These are phyloP conservation scores for Colistium nudipinnis DNA, from an alignment of 2,113 vertebrate genomes.

Conservation along the genomic window DNA sequence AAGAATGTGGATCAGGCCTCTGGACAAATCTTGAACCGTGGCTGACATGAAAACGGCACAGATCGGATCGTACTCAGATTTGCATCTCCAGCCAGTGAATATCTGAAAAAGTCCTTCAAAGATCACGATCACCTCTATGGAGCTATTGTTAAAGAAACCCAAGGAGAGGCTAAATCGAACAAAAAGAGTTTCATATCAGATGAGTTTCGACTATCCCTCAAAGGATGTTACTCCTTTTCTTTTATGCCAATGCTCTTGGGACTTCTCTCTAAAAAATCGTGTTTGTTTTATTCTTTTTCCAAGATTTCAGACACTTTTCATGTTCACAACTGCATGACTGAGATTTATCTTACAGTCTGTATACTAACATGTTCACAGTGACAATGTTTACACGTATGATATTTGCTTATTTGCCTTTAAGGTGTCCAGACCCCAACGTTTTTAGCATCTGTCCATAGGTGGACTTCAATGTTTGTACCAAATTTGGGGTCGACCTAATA, in stretches of 20 bases:
- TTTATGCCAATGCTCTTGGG: too few relatives aligned
- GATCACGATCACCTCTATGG: slow-evolving; percentile 8
- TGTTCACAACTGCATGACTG: too few relatives aligned
- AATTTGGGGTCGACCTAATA: too few relatives aligned
- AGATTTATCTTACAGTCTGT: too few relatives aligned
- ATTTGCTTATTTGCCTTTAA: too few relatives aligned
- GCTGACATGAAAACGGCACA: slow-evolving; percentile 43
- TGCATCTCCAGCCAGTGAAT: slow-evolving; percentile 54
- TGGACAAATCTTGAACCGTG: slow-evolving; percentile 72
- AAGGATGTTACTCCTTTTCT: too few relatives aligned
- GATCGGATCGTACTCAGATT: slow-evolving; percentile 67
- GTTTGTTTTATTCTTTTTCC: neutral
- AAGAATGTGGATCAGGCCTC: slow-evolving; percentile 48
- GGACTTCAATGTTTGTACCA: too few relatives aligned
- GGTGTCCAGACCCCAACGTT: too few relatives aligned
- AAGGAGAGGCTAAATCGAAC: slow-evolving; percentile 1
- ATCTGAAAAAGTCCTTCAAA: slow-evolving; percentile 44
- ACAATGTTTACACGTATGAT: too few relatives aligned
- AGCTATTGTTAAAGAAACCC: slow-evolving; percentile 36
- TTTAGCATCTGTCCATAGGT: too few relatives aligned
- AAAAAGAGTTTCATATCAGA: slow-evolving; percentile 34
- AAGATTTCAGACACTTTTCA: neutral
- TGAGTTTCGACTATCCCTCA: slow-evolving; percentile 4
- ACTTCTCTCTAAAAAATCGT: too few relatives aligned
- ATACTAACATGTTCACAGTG: too few relatives aligned